Evolutionary conservation across 1,140 invertebrate genomes (phyloP).

Genomic region (Penaeus japonicus): DNA sequence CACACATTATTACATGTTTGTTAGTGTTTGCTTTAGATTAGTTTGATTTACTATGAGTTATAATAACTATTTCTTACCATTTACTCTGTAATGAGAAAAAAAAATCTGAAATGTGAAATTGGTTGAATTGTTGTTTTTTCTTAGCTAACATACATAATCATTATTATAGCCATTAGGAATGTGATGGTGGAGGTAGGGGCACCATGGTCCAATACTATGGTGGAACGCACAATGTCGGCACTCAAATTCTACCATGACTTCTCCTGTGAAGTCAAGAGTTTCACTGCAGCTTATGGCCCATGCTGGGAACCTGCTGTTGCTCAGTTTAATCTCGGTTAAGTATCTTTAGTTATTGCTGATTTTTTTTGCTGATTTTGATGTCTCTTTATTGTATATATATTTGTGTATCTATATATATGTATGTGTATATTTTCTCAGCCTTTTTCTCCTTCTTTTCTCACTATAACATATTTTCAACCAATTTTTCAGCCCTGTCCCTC

Average conservation of each 20-base stretch:
- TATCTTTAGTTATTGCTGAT: constrained; percentile 58
- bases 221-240: constrained; percentile 84
- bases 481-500: constrained; percentile 41
- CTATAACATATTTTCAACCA: constrained; percentile 29
- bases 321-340: constrained; percentile 86
- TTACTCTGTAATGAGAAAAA: too few species aligned
- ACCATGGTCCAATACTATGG: constrained; percentile 61
- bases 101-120: too few species aligned
- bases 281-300: constrained; percentile 92
- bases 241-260: constrained; percentile 98
- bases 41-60: neutral
- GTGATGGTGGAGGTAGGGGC: constrained; percentile 48
- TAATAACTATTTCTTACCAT: neutral
- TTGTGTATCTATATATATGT: too few species aligned
- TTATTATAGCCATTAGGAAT: constrained; percentile 42
- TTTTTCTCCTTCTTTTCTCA: neutral
- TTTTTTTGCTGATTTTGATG: neutral
- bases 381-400: too few species aligned
- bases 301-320: constrained; percentile 99
- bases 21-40: neutral
- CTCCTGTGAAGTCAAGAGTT: constrained; percentile 89
- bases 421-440: too few species aligned
- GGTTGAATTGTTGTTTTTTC: constrained; percentile 9
- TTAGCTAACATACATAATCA: neutral
- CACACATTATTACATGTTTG: neutral